Evolutionary conservation across 2,113 vertebrate genomes (phyloP), one percentile per base, ranked within the genome.

Genomic region (Pan paniscus): DNA sequence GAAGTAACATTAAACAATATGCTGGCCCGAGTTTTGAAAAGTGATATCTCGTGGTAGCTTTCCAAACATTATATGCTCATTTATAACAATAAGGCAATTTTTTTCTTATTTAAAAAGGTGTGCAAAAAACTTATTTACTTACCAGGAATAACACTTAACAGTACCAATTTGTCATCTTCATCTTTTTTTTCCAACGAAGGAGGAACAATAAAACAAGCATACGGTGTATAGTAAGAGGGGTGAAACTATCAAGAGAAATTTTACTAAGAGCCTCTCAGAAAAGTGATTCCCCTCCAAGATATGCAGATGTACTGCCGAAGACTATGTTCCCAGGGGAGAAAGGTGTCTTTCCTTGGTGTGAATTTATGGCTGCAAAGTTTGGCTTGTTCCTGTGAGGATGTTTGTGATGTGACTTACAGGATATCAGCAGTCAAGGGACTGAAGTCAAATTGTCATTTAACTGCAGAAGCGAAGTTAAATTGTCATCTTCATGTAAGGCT

Each of bases 401-500:
- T 59, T 4, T 35, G 20, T 27, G 20, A 27, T 73, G 48, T 18
- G 3, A 6, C n/a, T 82, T 59, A 30, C 5, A 73, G 46, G 48
- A 32, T 32, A 5, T 40, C 3, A 40, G 32, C 4, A 38, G 35
- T 11, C 17, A 30, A 67, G 83, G 5, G 72, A 30, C 17, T 11
- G 46, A 35, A 57, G 27, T 27, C 61, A 30, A 30, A 64, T 13
- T 13, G 12, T 64, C 12, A 64, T 64, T 64, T 64, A 30, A 64
- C 27, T 64, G 61, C 61, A 32, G 27, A 30, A 64, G 27, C 13
- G 2, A 64, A 6, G 22, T 27, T 7, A 13, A 70, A 10, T 61
- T 18, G 12, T 22, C 4, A 1, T 80, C 38, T 57, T 78, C 20
- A 1, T 1, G 0, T 23, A 23, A 79, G 46, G 23, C 61, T 8